A percentile compares a stretch with the other conserved stretches of the same genome.
Conservation (phyloP, 2,888 invertebrate species). For the Cataglyphis albicans region DNA sequence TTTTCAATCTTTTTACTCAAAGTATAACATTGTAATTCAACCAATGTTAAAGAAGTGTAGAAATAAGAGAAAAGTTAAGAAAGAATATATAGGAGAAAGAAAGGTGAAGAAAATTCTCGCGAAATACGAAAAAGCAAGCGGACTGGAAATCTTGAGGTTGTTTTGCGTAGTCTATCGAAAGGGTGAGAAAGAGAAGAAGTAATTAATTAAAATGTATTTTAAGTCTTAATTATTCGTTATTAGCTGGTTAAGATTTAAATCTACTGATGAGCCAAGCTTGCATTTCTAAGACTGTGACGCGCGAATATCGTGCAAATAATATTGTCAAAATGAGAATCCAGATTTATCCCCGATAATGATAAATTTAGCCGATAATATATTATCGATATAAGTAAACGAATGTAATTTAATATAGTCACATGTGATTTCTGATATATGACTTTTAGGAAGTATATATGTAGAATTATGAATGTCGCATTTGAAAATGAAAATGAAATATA, state of each 20-base stretch:
- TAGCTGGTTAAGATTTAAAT: neutral
- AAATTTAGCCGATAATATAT: conserved; percentile 30
- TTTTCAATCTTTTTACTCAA: neutral
- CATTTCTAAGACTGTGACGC: neutral
- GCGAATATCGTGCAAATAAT: neutral
- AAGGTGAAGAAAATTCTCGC: neutral
- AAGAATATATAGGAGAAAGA: neutral
- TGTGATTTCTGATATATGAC: too few species aligned
- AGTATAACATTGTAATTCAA: neutral
- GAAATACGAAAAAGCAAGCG: neutral
- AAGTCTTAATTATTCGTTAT: neutral
- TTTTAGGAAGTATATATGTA: too few species aligned
- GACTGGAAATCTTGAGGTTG: neutral
- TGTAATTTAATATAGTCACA: neutral
- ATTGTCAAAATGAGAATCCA: neutral
- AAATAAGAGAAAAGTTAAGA: neutral
- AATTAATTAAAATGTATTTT: neutral
- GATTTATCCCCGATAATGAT: neutral
- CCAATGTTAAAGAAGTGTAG: neutral
- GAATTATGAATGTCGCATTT: too few species aligned
- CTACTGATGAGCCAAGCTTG: neutral
- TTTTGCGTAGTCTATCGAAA: neutral
- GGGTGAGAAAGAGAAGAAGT: neutral
- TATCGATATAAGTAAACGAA: conserved; percentile 26
- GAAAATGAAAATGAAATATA: too few species aligned